Evolutionary conservation across 2,113 vertebrate genomes (phyloP).

Genomic region (Triplophysa tibetana): DNA sequence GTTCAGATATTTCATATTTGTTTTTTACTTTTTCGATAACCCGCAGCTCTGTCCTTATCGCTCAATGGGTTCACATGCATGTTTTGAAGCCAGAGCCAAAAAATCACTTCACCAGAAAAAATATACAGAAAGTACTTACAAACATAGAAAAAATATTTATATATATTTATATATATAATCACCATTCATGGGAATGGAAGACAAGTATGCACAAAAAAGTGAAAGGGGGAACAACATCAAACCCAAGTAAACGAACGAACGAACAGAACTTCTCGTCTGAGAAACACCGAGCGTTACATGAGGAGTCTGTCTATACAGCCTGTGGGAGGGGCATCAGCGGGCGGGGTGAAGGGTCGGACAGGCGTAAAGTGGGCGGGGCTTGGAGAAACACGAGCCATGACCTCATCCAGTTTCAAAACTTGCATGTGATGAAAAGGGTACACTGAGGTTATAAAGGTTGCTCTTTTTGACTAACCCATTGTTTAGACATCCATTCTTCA

Average conservation of each 20-base stretch:
- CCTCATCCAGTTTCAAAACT: conserved; percentile 87
- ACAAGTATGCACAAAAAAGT: conserved; percentile 73
- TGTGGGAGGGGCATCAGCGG: not conserved
- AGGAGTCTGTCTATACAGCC: conserved; percentile 42
- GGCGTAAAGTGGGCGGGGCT: conserved; percentile 48
- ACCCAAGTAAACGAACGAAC: conserved; percentile 48
- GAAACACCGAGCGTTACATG: not conserved
- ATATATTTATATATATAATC: conserved; percentile 85
- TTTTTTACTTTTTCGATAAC: conserved; percentile 45
- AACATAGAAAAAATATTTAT: conserved; percentile 86
- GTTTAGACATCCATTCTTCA: conserved; percentile 66
- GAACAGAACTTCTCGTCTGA: conserved; percentile 39
- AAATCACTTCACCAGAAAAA: conserved; percentile 71
- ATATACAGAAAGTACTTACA: conserved; percentile 96
- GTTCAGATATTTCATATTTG: not conserved
- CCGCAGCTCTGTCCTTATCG: conserved; percentile 64
- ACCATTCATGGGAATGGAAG: conserved; percentile 81
- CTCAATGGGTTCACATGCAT: conserved; percentile 75
- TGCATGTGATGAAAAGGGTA: conserved; percentile 85
- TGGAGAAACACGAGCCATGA: conserved; percentile 44
- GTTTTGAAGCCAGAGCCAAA: conserved; percentile 82
- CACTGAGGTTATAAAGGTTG: conserved; percentile 95
- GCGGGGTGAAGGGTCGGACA: conserved; percentile 27
- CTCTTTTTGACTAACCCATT: conserved; percentile 49
- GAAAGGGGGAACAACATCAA: conserved; percentile 23